Percentiles rank a stretch among this genome's conserved stretches.
These are phyloP conservation scores for Hippocampus abdominalis DNA, from an alignment of 2,113 vertebrate genomes.

Conservation along the genomic window DNA sequence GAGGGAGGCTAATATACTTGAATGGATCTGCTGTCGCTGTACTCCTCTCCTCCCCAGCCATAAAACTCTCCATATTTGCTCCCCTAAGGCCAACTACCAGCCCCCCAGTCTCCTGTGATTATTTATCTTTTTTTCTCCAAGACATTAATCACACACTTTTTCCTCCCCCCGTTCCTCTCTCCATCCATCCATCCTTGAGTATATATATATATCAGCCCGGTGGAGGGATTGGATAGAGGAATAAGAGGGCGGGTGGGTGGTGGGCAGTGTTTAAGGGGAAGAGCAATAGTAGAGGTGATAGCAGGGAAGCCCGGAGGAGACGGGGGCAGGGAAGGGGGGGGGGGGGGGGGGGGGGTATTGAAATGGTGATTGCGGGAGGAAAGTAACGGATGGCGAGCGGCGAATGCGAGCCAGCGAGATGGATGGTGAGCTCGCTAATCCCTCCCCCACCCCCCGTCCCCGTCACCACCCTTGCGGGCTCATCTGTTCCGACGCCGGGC, in stretches of 20 bases:
- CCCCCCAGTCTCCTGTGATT: constrained; percentile 74
- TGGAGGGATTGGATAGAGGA: constrained; percentile 37
- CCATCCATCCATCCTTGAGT: constrained; percentile 23
- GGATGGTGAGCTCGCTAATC: constrained; percentile 48
- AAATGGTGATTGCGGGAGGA: constrained; percentile 68
- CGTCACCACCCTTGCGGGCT: constrained; percentile 37
- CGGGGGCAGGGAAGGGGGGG: constrained; percentile 43
- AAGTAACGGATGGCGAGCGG: constrained; percentile 59
- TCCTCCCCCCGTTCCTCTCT: constrained; percentile 36
- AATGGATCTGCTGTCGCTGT: constrained; percentile 70
- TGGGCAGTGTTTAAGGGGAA: constrained; percentile 51
- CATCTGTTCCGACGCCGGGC: constrained; percentile 62
- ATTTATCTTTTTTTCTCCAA: constrained; percentile 75
- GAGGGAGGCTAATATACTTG: constrained; percentile 67
- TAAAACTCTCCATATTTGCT: constrained; percentile 78
- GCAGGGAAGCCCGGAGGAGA: constrained; percentile 62
- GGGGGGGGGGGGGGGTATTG: constrained; percentile 64
- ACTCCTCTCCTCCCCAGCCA: constrained; percentile 57
- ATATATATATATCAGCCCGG: constrained; percentile 38
- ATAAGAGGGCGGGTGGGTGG: constrained; percentile 3
- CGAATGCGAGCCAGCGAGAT: constrained; percentile 58
- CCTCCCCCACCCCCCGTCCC: constrained; percentile 47
- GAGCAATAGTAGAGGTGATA: constrained; percentile 66
- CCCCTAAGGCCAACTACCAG: constrained; percentile 75
- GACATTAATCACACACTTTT: constrained; percentile 70